These are phyloP conservation scores for Tipula helvola DNA, from an alignment of 2,888 invertebrate species.

Conservation along the genomic window DNA sequence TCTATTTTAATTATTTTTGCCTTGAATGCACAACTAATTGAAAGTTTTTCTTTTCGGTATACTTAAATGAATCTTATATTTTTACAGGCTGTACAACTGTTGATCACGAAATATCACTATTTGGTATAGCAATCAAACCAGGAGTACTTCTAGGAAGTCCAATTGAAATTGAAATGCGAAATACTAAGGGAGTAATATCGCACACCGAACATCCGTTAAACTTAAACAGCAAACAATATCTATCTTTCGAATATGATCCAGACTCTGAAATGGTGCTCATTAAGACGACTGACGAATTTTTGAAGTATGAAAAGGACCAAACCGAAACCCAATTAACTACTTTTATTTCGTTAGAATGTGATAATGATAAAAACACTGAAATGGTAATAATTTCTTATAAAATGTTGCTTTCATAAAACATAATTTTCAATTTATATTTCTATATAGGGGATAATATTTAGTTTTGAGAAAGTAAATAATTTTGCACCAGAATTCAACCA, in stretches of 20 bases:
- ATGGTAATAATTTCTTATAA: neutral
- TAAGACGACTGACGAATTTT: neutral
- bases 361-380: neutral
- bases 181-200: neutral
- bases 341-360: neutral
- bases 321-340: neutral
- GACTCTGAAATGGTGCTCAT: neutral
- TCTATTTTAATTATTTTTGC: no score
- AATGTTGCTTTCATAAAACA: neutral
- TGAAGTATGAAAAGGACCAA: neutral
- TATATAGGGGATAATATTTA: conserved; percentile 20
- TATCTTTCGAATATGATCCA: neutral
- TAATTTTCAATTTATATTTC: neutral
- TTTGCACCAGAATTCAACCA: conserved; percentile 21
- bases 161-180: neutral
- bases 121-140: neutral
- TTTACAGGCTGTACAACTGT: no score
- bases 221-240: neutral
- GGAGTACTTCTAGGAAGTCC: neutral
- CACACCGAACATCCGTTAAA: neutral
- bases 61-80: no score
- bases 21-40: no score
- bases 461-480: conserved; percentile 20
- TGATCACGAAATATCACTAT: neutral
- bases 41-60: no score